These are phyloP conservation scores for Dasypolia templi DNA, from an alignment of 2,888 invertebrate species.

Conservation along the genomic window DNA sequence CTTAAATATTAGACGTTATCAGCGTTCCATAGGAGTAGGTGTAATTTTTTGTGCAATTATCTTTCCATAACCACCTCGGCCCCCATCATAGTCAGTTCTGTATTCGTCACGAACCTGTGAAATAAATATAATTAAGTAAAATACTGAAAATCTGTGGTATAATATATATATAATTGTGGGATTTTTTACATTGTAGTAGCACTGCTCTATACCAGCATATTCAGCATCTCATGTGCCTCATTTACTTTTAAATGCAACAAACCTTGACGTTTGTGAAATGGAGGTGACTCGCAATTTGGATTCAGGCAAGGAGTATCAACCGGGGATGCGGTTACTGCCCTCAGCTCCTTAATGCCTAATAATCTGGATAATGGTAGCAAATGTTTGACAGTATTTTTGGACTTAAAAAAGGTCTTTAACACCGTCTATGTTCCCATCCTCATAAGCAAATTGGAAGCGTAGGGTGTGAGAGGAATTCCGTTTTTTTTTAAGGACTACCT, in stretches of 20 bases:
- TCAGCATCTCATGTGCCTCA: neutral
- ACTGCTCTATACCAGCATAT: neutral
- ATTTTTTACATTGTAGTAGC: neutral
- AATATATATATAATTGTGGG: neutral
- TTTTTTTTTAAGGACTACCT: too few species aligned
- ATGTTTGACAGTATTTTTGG: too few species aligned
- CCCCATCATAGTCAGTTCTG: slow-evolving; percentile 98
- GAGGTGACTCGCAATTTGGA: too few species aligned
- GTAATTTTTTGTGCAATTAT: slow-evolving; percentile 96
- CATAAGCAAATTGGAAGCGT: too few species aligned
- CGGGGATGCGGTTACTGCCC: too few species aligned
- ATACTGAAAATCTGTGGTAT: neutral
- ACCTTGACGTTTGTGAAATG: neutral
- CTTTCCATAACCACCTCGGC: slow-evolving; percentile 99
- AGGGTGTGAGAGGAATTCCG: too few species aligned
- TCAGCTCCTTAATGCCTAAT: too few species aligned
- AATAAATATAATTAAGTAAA: neutral
- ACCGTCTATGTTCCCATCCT: too few species aligned
- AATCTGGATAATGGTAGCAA: too few species aligned
- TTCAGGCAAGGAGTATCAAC: too few species aligned
- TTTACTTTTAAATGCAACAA: neutral
- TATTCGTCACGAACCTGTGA: slow-evolving; percentile 98
- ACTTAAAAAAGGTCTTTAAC: too few species aligned
- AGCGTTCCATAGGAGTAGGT: slow-evolving; percentile 90
- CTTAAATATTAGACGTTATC: slow-evolving; percentile 66